Evolutionary conservation across 1,140 invertebrate genomes (phyloP).

Genomic region (Apis dorsata): DNA sequence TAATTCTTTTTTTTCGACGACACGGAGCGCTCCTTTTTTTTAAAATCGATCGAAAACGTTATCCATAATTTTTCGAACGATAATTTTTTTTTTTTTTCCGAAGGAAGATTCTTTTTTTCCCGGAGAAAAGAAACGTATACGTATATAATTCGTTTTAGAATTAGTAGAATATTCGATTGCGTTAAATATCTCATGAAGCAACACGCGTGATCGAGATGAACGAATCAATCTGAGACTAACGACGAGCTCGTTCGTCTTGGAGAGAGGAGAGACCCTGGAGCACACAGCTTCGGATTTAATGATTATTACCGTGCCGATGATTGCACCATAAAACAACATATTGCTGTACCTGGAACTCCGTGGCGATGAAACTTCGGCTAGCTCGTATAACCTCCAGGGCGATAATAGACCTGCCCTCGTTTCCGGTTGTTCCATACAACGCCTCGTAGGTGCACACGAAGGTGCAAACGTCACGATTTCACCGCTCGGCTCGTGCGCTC

Average conservation of each 20-base stretch:
- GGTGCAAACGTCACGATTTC: conserved; percentile 30
- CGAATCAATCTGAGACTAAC: conserved; percentile 44
- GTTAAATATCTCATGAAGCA: background rate
- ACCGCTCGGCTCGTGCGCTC: background rate
- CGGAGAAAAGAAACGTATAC: too few relatives aligned
- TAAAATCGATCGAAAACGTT: too few relatives aligned
- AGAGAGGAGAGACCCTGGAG: conserved; percentile 7
- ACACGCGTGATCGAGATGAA: background rate
- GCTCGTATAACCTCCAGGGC: conserved; percentile 51
- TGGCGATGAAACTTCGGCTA: conserved; percentile 57
- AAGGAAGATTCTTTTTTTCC: too few relatives aligned
- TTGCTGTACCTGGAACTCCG: conserved; percentile 65
- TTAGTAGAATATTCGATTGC: background rate
- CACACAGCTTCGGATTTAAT: conserved; percentile 61
- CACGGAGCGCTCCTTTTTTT: too few relatives aligned
- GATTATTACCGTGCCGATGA: conserved; percentile 69
- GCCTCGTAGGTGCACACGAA: conserved; percentile 15
- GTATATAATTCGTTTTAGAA: background rate
- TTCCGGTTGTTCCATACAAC: conserved; percentile 58
- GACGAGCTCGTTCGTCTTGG: conserved; percentile 8
- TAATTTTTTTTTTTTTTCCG: too few relatives aligned
- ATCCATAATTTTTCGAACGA: too few relatives aligned
- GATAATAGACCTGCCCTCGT: conserved; percentile 58
- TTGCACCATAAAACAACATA: conserved; percentile 71
- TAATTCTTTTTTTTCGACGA: too few relatives aligned